These are phyloP conservation scores for Aethina tumida DNA, from an alignment of 1,140 invertebrate species.

Conservation along the genomic window DNA sequence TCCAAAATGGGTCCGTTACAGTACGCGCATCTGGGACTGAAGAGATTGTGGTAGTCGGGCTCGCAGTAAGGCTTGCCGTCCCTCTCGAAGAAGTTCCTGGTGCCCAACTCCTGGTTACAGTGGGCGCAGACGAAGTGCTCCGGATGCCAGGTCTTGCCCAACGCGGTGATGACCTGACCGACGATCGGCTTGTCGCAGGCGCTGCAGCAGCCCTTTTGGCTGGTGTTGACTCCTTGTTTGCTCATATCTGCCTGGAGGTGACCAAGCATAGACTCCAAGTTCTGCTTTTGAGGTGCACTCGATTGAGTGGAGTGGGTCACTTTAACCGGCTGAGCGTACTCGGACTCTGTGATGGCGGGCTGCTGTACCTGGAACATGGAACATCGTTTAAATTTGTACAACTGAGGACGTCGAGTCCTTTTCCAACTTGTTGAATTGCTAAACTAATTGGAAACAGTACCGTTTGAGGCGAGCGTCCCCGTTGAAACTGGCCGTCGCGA, in stretches of 20 bases:
- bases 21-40: conserved; percentile 95
- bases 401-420: no score
- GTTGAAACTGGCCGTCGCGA: conserved; percentile 10
- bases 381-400: neutral
- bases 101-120: conserved; percentile 92
- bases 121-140: conserved; percentile 98
- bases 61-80: conserved; percentile 97
- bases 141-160: conserved; percentile 99
- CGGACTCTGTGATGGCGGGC: conserved; percentile 44
- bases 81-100: conserved; percentile 96
- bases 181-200: conserved; percentile 97
- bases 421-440: no score
- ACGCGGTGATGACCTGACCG: conserved; percentile 86
- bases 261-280: conserved; percentile 86
- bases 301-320: conserved; percentile 39
- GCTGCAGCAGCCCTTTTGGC: conserved; percentile 95
- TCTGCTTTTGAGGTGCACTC: conserved; percentile 30
- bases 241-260: conserved; percentile 91
- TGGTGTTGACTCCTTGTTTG: conserved; percentile 93
- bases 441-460: conserved; percentile 5
- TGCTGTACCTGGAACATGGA: conserved; percentile 24
- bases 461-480: conserved; percentile 4
- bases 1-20: conserved; percentile 98
- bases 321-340: conserved; percentile 63
- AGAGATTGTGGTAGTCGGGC: conserved; percentile 95